Evolutionary conservation across 1,140 invertebrate genomes (phyloP), one percentile per base, ranked within the genome.

Genomic region (Pseudomyrmex cubaensis): DNA sequence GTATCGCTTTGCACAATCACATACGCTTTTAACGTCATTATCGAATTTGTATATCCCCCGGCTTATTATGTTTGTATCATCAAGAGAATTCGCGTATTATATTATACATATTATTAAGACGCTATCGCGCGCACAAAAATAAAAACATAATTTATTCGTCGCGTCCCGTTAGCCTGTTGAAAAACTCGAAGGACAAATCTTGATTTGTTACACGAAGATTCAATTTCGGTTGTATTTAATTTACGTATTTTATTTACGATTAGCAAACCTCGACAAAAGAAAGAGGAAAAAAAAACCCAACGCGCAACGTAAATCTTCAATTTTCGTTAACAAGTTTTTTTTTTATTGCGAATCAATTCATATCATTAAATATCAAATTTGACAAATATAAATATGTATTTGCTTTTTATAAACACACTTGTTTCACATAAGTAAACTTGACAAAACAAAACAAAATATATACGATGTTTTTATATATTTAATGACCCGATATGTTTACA

Each of bases 1-100:
- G 50, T 52, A 54, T 75, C 17, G n/a, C 52, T 20, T 70, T 70
- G 54, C 44, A 35, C 35, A 70, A 69, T 7, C 56, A 46, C 44
- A 22, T 72, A 59, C 35, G 35, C 35, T 35, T 12, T 56, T 70
- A 70, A 50, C n/a, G 10, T 22, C 54, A 57, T 77, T 25, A 12
- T 10, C 22, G n/a, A 80, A 35, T 48, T 59, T 70, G 44, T 17
- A 50, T 80, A 12, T 44, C 12, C 25, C 25, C 3, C 3, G 25
- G 25, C 25, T 25, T 44, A 13, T 35, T 35, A 5, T 35, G 35
- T 35, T 35, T 35, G 5, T 2, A 70, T 57, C 35, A n/a, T 54
- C 44, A 9, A 25, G 5, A 75, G 35, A 57, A 57, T n/a, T 9
- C 25, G 52, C 54, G 9, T 52, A 22, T 8, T 2, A 15, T 10